Conservation (phyloP, 1,140 invertebrate genomes). For the Agraylea sexmaculata region DNA sequence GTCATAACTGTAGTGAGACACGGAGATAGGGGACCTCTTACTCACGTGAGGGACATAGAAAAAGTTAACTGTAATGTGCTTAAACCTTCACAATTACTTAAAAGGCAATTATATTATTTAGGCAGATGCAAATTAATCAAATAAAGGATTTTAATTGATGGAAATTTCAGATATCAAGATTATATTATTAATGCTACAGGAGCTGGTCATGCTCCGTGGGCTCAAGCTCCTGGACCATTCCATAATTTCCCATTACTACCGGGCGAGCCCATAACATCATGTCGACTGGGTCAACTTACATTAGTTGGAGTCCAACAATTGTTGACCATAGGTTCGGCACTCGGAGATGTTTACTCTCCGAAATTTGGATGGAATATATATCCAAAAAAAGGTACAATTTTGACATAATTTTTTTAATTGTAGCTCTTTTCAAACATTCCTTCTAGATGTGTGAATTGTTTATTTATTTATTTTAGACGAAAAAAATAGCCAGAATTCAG, state of each 20-base stretch:
- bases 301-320: slow-evolving; percentile 53
- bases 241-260: slow-evolving; percentile 70
- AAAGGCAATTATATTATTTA: slow-evolving; percentile 31
- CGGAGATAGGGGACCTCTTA: slow-evolving; percentile 76
- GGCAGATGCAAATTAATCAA: slow-evolving; percentile 27
- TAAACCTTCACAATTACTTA: slow-evolving; percentile 35
- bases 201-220: slow-evolving; percentile 52
- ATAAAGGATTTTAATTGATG: not conserved
- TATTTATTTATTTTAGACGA: slow-evolving; percentile 11
- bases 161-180: slow-evolving; percentile 41
- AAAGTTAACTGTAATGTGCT: slow-evolving; percentile 61
- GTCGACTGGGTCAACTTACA: slow-evolving; percentile 60
- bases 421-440: too few species aligned
- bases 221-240: slow-evolving; percentile 64
- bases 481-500: too few species aligned
- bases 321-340: slow-evolving; percentile 58
- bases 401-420: too few species aligned
- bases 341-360: slow-evolving; percentile 55
- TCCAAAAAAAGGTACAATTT: too few species aligned
- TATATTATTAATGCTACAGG: slow-evolving; percentile 47
- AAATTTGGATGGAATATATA: slow-evolving; percentile 27
- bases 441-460: too few species aligned
- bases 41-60: slow-evolving; percentile 62
- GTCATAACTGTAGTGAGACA: slow-evolving; percentile 72
- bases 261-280: slow-evolving; percentile 39